Conservation (phyloP, 2,888 invertebrate genomes). For the Synanthedon vespiformis region DNA sequence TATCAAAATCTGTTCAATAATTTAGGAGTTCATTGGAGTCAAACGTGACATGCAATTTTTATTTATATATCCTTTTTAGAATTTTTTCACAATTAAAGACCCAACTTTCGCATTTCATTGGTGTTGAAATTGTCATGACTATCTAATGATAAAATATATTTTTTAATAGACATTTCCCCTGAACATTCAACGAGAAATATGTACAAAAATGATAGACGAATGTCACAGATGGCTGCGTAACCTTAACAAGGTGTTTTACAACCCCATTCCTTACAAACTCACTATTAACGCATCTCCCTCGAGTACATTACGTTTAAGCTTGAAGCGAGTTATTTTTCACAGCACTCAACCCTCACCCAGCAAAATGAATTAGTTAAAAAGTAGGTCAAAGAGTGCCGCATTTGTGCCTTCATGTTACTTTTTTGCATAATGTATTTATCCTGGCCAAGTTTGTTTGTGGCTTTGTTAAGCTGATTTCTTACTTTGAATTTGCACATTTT, state of each 20-base stretch:
- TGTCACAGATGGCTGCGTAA: too few species aligned
- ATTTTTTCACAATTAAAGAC: too few species aligned
- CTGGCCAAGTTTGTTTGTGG: constrained; percentile 1
- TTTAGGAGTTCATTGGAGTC: too few species aligned
- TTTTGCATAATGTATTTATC: constrained; percentile 10
- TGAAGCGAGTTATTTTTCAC: constrained; percentile 30
- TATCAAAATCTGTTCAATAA: too few species aligned
- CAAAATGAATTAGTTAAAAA: constrained; percentile 48
- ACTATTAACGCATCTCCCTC: not conserved
- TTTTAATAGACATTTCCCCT: too few species aligned
- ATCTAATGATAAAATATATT: too few species aligned
- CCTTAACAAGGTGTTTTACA: too few species aligned
- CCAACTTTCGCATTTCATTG: too few species aligned
- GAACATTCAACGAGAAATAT: too few species aligned
- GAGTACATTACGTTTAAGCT: constrained; percentile 5
- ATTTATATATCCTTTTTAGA: too few species aligned
- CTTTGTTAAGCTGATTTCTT: not conserved
- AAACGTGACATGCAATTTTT: too few species aligned
- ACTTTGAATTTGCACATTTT: not conserved
- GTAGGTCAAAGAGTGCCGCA: constrained; percentile 36
- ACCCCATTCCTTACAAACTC: not conserved
- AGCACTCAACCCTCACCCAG: constrained; percentile 17
- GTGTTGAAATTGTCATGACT: too few species aligned
- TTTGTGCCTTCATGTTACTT: constrained; percentile 9
- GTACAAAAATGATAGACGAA: not conserved